Evolutionary conservation across 2,888 invertebrate genomes (phyloP).

Genomic region (Cephus pulcher): DNA sequence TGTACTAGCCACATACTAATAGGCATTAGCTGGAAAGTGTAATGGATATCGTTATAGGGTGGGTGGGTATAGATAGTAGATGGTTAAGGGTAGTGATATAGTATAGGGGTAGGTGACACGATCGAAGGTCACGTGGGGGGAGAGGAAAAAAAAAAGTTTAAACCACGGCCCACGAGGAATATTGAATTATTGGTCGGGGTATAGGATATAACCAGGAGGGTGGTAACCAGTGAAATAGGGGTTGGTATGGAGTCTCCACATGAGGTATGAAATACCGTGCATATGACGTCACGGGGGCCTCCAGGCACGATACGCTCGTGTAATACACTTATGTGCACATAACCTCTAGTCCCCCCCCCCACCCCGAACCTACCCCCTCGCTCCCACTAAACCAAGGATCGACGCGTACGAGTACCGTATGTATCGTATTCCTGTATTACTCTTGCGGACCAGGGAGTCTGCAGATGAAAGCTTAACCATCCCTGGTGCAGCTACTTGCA

Average conservation of each 20-base stretch:
- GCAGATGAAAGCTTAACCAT: not conserved
- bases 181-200: not conserved
- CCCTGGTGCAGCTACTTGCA: not conserved
- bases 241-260: not conserved
- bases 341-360: not conserved
- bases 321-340: not conserved
- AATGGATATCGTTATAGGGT: not conserved
- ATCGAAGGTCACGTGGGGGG: not conserved
- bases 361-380: no score
- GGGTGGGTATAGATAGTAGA: not conserved
- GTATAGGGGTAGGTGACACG: not conserved
- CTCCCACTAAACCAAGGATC: not conserved
- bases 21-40: not conserved
- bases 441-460: not conserved
- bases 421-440: not conserved
- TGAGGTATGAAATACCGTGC: not conserved
- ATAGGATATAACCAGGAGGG: not conserved
- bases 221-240: not conserved
- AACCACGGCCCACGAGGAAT: not conserved
- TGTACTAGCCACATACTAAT: not conserved
- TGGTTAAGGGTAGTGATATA: not conserved
- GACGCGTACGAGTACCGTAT: not conserved
- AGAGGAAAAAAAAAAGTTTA: not conserved
- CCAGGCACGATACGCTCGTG: not conserved
- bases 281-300: not conserved